A percentile compares a stretch with the other conserved stretches of the same genome.
phyloP scores from a whole-genome alignment of 2,797 vertebrate species.

The Rhinatrema bivittatum region DNA sequence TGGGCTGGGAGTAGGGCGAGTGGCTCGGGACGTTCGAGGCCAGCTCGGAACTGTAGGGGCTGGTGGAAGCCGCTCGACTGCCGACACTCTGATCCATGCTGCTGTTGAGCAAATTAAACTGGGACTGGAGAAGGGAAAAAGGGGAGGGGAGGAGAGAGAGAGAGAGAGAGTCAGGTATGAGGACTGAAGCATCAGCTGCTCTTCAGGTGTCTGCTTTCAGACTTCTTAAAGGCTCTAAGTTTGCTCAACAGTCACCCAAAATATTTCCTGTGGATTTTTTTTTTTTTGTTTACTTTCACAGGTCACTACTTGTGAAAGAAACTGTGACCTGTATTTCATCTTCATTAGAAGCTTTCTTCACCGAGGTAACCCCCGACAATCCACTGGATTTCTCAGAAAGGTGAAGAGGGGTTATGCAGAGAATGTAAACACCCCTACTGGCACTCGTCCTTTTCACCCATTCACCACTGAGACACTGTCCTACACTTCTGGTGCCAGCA shows the following conservation, averaged over 20 bases:
- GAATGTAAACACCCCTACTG: too few relatives aligned
- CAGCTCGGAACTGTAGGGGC: slow-evolving; percentile 94
- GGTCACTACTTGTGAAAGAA: slow-evolving; percentile 40
- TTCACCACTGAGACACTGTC: too few relatives aligned
- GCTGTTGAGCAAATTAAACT: slow-evolving; percentile 97
- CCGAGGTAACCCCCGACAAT: too few relatives aligned
- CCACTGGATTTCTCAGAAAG: too few relatives aligned
- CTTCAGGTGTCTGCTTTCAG: slow-evolving; percentile 77
- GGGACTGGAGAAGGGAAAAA: slow-evolving; percentile 74
- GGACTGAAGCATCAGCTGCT: slow-evolving; percentile 43
- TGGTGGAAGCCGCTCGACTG: slow-evolving; percentile 82
- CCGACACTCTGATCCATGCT: slow-evolving; percentile 94
- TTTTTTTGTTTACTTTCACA: slow-evolving; percentile 28
- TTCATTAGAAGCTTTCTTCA: too few relatives aligned
- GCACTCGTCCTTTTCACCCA: too few relatives aligned
- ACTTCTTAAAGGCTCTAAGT: slow-evolving; percentile 57
- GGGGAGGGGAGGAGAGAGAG: slow-evolving; percentile 56
- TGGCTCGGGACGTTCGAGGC: slow-evolving; percentile 85
- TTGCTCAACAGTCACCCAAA: slow-evolving; percentile 22
- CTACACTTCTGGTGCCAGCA: too few relatives aligned
- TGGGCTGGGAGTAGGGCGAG: slow-evolving; percentile 94
- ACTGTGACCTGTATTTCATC: too few relatives aligned
- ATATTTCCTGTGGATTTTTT: slow-evolving; percentile 16
- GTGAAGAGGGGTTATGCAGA: too few relatives aligned
- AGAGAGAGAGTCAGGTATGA: slow-evolving; percentile 65